Evolutionary conservation across 2,113 vertebrate species (phyloP), one percentile per base, ranked within the genome.

Genomic region (Pygoscelis antarcticus): DNA sequence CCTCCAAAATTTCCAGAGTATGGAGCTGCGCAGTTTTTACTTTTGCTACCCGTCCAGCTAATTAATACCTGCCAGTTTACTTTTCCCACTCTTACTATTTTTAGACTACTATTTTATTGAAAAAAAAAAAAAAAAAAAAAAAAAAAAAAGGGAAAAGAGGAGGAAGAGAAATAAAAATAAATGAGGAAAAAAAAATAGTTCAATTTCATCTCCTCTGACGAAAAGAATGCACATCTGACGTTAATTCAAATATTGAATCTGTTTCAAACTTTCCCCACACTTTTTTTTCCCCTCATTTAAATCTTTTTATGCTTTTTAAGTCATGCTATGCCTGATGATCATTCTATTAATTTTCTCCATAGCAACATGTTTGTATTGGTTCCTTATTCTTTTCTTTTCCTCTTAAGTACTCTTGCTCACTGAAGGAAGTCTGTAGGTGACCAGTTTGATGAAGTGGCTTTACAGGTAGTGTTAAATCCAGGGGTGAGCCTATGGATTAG

Each of bases 21-120:
- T 7, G 5, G 20, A 54, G 9, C n/a, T 77, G 36, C 62, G 42
- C 52, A 80, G 30, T 26, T 69, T 90, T 94, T 82, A 71, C 26
- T 90, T 92, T 91, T 90, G 44, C 40, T 82, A 55, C 55, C 46
- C 26, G 83, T 95, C 92, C 93, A 93, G 93, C 52, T 95, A 97
- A 91, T 96, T 96, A 96, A 97, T 93, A 82, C 91, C 94, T 96
- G 95, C n/a, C 90, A 96, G 47, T 94, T 96, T 93, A 95, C 30
- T 82, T 97, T 96, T 87, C 70, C 90, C 66, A 91, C 77, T 97
- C 71, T 83, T 78, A 52, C 57, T 97, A 93, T 92, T 96, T 86
- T 83, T 40, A 62, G 15, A 61, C 13, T 70, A 75, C 16, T 83
- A 66, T 81, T 93, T 82, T 46, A 61, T 44, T 87, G 19, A 78